A percentile compares a stretch with the other conserved stretches of the same genome.
phyloP scores from a whole-genome alignment of 2,797 vertebrate genomes.

The Ceyx erithaca region DNA sequence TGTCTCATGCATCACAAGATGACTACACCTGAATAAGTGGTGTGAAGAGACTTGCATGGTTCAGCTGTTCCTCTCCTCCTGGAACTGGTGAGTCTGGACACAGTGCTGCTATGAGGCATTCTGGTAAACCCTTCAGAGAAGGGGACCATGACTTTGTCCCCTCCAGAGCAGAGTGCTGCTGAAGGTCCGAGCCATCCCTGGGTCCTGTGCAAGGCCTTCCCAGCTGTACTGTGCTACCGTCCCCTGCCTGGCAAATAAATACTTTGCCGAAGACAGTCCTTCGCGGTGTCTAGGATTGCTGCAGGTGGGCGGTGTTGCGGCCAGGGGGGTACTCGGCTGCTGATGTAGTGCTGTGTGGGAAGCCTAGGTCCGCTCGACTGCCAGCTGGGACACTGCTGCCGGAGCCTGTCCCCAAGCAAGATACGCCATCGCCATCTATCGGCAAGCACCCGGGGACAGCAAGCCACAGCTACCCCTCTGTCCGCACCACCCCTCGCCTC shows the following conservation, averaged over 20 bases:
- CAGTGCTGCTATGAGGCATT: not conserved
- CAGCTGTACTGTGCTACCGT: not conserved
- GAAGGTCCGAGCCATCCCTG: not conserved
- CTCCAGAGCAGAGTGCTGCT: not conserved
- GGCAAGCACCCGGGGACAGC: not conserved
- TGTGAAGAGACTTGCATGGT: fast-evolving
- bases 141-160: fast-evolving
- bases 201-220: not conserved
- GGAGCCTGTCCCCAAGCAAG: not conserved
- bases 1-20: not conserved
- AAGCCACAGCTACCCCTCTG: not conserved
- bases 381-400: not conserved
- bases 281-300: not conserved
- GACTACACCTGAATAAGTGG: not conserved
- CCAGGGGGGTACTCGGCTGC: not conserved
- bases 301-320: not conserved
- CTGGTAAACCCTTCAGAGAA: not conserved
- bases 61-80: not conserved
- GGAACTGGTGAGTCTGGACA: fast-evolving
- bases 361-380: not conserved
- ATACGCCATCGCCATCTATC: conserved; percentile 62
- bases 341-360: not conserved
- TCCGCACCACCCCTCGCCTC: fast-evolving
- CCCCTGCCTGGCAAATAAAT: not conserved
- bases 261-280: not conserved